Percentiles rank a stretch among this genome's conserved stretches.
phyloP scores from a whole-genome alignment of 2,888 invertebrate species.

The Dynastes hyllus region DNA sequence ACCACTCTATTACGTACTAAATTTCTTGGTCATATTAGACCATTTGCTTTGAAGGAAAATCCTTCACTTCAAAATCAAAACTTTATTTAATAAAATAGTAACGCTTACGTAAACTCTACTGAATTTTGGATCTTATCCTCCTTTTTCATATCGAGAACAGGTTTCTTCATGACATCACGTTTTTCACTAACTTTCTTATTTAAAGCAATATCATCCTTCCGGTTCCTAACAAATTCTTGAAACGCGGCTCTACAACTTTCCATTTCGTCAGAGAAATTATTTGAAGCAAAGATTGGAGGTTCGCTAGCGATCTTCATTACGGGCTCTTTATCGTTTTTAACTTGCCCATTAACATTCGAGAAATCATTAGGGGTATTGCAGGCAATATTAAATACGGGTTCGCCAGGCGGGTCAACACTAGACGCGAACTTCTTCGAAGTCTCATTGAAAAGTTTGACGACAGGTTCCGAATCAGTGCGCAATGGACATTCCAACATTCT shows the following conservation, averaged over 20 bases:
- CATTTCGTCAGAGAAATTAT: slow-evolving; percentile 52
- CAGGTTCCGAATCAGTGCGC: slow-evolving; percentile 37
- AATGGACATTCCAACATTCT: slow-evolving; percentile 49
- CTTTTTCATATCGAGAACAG: slow-evolving; percentile 16
- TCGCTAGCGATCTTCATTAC: slow-evolving; percentile 59
- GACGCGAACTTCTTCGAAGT: slow-evolving; percentile 22
- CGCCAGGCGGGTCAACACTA: background rate
- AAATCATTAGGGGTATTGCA: slow-evolving; percentile 42
- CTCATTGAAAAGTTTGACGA: slow-evolving; percentile 47
- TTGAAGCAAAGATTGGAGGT: slow-evolving; percentile 55
- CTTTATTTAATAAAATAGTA: background rate
- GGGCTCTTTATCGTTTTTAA: slow-evolving; percentile 56
- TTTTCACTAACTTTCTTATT: slow-evolving; percentile 36
- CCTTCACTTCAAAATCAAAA: too few species aligned
- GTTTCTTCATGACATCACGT: slow-evolving; percentile 35
- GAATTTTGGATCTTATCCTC: slow-evolving; percentile 36
- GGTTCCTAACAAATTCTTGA: slow-evolving; percentile 53
- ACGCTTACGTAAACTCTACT: slow-evolving; percentile 11
- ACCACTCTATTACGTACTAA: too few species aligned
- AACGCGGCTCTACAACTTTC: slow-evolving; percentile 52
- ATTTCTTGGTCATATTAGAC: too few species aligned
- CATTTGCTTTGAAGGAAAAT: too few species aligned
- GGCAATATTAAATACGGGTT: slow-evolving; percentile 33
- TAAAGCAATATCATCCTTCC: slow-evolving; percentile 48
- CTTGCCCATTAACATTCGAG: slow-evolving; percentile 23